Percentiles rank a stretch among this genome's conserved stretches.
These are phyloP conservation scores for Chroicocephalus ridibundus DNA, from an alignment of 2,113 vertebrate genomes.

Conservation along the genomic window DNA sequence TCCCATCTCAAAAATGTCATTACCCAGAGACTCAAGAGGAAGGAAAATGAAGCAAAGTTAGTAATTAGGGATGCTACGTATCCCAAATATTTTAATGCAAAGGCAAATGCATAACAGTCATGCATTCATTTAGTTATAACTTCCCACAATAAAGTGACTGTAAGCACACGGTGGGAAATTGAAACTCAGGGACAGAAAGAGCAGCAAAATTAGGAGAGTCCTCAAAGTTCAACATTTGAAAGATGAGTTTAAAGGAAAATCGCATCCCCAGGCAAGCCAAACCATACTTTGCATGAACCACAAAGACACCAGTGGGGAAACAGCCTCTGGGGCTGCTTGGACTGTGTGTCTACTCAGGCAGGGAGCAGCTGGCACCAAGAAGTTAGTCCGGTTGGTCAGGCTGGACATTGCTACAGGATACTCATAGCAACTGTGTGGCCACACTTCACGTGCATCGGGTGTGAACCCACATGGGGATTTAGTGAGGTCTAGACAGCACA, in stretches of 20 bases:
- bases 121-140: background rate
- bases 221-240: background rate
- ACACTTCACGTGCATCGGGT: accelerated
- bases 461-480: background rate
- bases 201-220: background rate
- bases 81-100: background rate
- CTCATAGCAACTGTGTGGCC: background rate
- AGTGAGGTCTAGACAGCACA: background rate
- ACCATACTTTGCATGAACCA: background rate
- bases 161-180: background rate
- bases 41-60: conserved; percentile 12
- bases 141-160: background rate
- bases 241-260: background rate
- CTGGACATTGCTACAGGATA: background rate
- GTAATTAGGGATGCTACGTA: background rate
- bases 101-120: background rate
- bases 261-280: background rate
- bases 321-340: background rate
- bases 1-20: background rate
- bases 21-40: background rate
- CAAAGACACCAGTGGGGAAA: background rate
- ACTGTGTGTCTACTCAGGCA: background rate
- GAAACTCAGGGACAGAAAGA: background rate
- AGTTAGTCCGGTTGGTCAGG: background rate
- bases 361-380: background rate